Conservation (phyloP, 1,140 invertebrate species). For the Aphelenchoides fujianensis region DNA sequence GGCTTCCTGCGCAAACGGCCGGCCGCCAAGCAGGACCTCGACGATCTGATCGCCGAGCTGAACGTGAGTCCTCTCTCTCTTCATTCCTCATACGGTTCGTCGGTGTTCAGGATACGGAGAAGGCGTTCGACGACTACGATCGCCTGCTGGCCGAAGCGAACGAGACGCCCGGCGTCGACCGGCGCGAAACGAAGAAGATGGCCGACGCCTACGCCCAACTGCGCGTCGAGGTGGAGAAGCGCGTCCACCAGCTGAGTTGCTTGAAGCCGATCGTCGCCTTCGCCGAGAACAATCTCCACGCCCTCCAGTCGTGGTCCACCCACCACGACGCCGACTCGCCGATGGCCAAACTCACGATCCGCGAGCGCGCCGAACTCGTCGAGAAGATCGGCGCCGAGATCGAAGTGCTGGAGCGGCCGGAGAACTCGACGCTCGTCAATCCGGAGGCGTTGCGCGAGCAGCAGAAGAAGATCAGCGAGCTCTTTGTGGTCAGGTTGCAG, state of each 20-base stretch:
- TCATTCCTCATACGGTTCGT: background rate
- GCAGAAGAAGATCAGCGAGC: slow-evolving; percentile 9
- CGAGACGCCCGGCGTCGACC: background rate
- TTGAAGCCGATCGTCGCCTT: slow-evolving; percentile 27
- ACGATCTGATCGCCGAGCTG: slow-evolving; percentile 14
- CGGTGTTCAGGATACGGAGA: background rate
- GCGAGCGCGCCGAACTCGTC: slow-evolving; percentile 39
- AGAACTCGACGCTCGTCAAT: slow-evolving; percentile 11
- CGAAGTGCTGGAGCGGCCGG: slow-evolving; percentile 20
- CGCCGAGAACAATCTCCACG: slow-evolving; percentile 30
- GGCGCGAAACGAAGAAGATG: slow-evolving; percentile 12
- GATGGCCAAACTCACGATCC: slow-evolving; percentile 13
- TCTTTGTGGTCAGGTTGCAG: slow-evolving; percentile 28
- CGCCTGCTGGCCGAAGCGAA: slow-evolving; percentile 2
- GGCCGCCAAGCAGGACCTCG: background rate
- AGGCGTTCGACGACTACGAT: slow-evolving; percentile 1
- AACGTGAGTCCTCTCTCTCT: background rate
- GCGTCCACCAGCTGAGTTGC: slow-evolving; percentile 18
- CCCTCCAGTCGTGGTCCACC: slow-evolving; percentile 29
- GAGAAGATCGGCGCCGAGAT: slow-evolving; percentile 23
- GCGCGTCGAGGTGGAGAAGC: slow-evolving; percentile 10
- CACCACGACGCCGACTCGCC: slow-evolving; percentile 39
- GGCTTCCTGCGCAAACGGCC: slow-evolving; percentile 14
- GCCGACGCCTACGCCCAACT: background rate
- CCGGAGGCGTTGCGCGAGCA: background rate